phyloP scores from a whole-genome alignment of 1,140 invertebrate genomes.

The Lethocerus indicus region DNA sequence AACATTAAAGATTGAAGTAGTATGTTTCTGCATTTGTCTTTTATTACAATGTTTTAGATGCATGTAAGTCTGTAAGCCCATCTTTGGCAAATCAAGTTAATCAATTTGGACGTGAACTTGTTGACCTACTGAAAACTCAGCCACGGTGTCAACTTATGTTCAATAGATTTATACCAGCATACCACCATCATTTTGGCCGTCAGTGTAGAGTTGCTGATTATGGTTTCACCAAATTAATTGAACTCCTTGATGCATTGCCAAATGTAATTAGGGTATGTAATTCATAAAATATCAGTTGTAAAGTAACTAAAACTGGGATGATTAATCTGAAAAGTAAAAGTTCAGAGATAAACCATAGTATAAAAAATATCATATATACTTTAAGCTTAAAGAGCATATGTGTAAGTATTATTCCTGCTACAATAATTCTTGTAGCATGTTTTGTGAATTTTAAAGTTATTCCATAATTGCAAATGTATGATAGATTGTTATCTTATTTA shows the following conservation, averaged over 20 bases:
- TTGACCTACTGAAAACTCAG: conserved; percentile 61
- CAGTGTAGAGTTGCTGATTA: conserved; percentile 92
- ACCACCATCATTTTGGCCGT: conserved; percentile 87
- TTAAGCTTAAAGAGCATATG: too few species aligned
- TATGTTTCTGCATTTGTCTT: too few species aligned
- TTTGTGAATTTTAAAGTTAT: too few species aligned
- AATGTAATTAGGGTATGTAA: conserved; percentile 65
- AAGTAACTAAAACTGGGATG: too few species aligned
- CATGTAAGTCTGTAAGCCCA: conserved; percentile 33
- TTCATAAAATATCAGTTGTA: too few species aligned
- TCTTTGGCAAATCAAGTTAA: conserved; percentile 39
- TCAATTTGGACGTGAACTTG: conserved; percentile 58
- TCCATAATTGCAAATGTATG: too few species aligned
- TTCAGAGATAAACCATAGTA: too few species aligned
- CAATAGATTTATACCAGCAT: conserved; percentile 78
- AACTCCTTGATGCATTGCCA: conserved; percentile 79
- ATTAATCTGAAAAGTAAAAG: too few species aligned
- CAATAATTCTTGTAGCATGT: too few species aligned
- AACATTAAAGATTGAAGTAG: background rate
- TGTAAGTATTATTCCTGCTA: too few species aligned
- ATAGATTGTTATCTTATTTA: too few species aligned
- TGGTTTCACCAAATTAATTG: conserved; percentile 80
- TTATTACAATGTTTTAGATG: background rate
- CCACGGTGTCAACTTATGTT: conserved; percentile 58
- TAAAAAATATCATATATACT: too few species aligned